Evolutionary conservation across 2,888 invertebrate genomes (phyloP).

Genomic region (Metacarcinus magister): DNA sequence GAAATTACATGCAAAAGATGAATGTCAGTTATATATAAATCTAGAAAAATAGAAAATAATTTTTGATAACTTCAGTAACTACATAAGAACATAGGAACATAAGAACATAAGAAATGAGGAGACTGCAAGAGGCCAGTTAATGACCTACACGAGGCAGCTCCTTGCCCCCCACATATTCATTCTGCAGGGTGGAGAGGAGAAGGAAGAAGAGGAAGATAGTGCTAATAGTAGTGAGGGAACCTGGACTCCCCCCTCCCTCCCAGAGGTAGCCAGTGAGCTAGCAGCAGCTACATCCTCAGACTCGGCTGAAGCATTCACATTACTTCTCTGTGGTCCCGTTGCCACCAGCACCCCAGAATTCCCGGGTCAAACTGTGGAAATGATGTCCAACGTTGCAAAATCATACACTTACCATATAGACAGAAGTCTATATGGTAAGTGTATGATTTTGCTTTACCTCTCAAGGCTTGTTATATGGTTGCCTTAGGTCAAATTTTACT

Average conservation of each 20-base stretch:
- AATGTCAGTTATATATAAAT: neutral
- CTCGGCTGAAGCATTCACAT: slow-evolving; percentile 67
- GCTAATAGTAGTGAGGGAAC: slow-evolving; percentile 36
- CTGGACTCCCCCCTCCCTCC: slow-evolving; percentile 66
- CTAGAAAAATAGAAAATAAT: neutral
- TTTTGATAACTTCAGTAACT: neutral
- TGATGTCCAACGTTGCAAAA: slow-evolving; percentile 85
- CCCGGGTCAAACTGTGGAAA: slow-evolving; percentile 84
- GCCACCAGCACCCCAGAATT: slow-evolving; percentile 75
- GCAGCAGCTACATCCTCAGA: slow-evolving; percentile 49
- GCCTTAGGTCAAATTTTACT: too few species aligned
- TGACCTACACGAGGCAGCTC: too few species aligned
- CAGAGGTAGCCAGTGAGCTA: slow-evolving; percentile 62
- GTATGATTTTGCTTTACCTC: neutral
- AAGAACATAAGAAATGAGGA: too few species aligned
- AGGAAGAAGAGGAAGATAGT: slow-evolving; percentile 70
- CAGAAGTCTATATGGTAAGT: slow-evolving; percentile 85
- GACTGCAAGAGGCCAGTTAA: too few species aligned
- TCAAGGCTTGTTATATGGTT: too few species aligned
- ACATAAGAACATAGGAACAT: too few species aligned
- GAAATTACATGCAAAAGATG: neutral
- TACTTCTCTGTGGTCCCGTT: slow-evolving; percentile 64
- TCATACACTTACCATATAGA: too few species aligned
- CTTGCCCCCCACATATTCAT: too few species aligned
- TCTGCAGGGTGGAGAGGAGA: slow-evolving; percentile 66